Evolutionary conservation across 1,140 invertebrate genomes (phyloP), one percentile per base, ranked within the genome.

Genomic region (Nasonia longicornis): DNA sequence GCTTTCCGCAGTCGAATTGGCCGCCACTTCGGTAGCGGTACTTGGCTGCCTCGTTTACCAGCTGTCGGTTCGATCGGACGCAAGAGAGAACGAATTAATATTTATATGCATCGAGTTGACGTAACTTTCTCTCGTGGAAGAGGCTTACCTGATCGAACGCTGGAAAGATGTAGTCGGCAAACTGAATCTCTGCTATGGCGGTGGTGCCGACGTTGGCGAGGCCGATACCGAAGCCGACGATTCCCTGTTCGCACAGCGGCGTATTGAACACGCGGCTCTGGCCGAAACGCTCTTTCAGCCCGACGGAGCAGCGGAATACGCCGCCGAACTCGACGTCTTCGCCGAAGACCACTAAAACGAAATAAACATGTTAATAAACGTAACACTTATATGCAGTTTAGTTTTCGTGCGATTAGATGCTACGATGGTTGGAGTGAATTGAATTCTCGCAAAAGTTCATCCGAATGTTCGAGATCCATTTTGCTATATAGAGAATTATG

Each of bases 291-390:
- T 98, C 95, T 91, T 97, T 95, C 52, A 99, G 91, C 20, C 96
- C 97, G 48, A 98, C 90, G 3, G 98, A 97, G 90, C 98, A 99
- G 70, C 99, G 93, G 89, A 99, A 99, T 0, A 99, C 98, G 63
- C 99, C 99, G 71, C 99, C 99, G 91, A 99, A 99, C 1, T 95
- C 97, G 0, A 99, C 98, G 91, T 99, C 98, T 91, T 99, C 98
- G 6, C 98, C 98, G 91, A 99, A 99, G 70, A 99, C 88, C 38
- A 99, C 95, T 91, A 86, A 52, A 81, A 83, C 31, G 29, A 69
- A 75, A 35, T 35, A 35, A 35, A 35, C 31, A 4, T 35, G 3
- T 35, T 26, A 26, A 26, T 26, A 26, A 26, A 26, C 26, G 31
- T 3, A 35, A 4, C 26, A 26, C 26, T 26, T 1, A 26, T 35